phyloP scores from a whole-genome alignment of 2,888 invertebrate genomes.

The Drosophila subquinaria region DNA sequence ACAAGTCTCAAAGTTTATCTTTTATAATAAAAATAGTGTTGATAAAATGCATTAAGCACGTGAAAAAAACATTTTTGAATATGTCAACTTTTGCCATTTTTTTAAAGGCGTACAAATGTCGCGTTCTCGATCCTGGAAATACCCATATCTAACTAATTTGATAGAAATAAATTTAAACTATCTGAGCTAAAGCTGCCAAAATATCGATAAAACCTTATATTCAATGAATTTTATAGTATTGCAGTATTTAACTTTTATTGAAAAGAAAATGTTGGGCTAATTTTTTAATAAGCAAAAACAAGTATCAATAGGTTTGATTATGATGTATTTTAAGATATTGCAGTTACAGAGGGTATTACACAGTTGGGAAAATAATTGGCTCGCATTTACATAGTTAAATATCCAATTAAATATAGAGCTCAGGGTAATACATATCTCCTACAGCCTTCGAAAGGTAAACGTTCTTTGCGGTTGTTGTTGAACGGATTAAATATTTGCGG shows the following conservation, averaged over 20 bases:
- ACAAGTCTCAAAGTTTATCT: too few species aligned
- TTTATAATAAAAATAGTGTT: too few species aligned
- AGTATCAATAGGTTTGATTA: neutral
- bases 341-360: too few species aligned
- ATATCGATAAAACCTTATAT: neutral
- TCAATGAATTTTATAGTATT: too few species aligned
- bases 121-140: too few species aligned
- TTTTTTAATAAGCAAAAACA: too few species aligned
- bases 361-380: neutral
- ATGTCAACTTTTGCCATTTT: too few species aligned
- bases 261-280: too few species aligned
- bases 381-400: slow-evolving; percentile 29
- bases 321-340: neutral
- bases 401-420: slow-evolving; percentile 29
- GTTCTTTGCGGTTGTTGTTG: slow-evolving; percentile 6
- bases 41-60: too few species aligned
- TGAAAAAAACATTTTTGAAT: too few species aligned
- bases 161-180: neutral
- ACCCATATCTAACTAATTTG: neutral
- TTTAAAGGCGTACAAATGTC: too few species aligned
- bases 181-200: neutral
- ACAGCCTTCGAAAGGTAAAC: slow-evolving; percentile 26
- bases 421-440: slow-evolving; percentile 18
- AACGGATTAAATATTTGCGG: slow-evolving; percentile 10
- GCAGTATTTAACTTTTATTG: too few species aligned